phyloP scores from a whole-genome alignment of 2,797 vertebrate species.

The Trachurus trachurus region DNA sequence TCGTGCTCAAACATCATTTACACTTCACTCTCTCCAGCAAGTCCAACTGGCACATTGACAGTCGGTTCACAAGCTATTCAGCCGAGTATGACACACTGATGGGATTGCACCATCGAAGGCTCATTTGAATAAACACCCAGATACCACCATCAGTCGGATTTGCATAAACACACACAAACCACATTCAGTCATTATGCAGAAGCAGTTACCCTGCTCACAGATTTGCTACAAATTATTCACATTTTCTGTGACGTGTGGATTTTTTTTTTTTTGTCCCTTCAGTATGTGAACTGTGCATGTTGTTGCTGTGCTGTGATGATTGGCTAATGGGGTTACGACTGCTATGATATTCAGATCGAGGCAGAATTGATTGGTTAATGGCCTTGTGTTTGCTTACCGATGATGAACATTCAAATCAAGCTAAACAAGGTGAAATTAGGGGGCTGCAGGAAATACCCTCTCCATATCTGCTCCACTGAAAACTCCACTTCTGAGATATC shows the following conservation, averaged over 20 bases:
- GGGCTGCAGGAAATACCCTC: conserved; percentile 67
- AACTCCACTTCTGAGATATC: conserved; percentile 15
- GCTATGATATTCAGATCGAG: conserved; percentile 53
- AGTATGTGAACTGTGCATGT: conserved; percentile 62
- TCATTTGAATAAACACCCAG: conserved; percentile 73
- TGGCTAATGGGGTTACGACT: conserved; percentile 60
- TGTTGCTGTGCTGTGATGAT: conserved; percentile 66
- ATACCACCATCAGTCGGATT: conserved; percentile 53
- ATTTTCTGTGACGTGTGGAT: conserved; percentile 35
- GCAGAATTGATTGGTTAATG: conserved; percentile 46
- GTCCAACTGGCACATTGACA: conserved; percentile 66
- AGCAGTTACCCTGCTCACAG: conserved; percentile 45
- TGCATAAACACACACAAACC: conserved; percentile 61
- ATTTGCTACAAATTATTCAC: conserved; percentile 53
- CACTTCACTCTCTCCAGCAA: conserved; percentile 49
- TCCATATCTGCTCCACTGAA: conserved; percentile 62
- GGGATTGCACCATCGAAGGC: conserved; percentile 49
- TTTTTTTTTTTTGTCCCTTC: neutral
- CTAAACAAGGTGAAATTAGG: conserved; percentile 45
- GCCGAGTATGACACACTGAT: conserved; percentile 53
- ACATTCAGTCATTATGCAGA: conserved; percentile 41
- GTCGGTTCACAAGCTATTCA: conserved; percentile 56
- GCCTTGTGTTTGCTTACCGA: conserved; percentile 28
- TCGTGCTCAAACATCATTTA: conserved; percentile 52
- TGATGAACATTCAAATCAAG: conserved; percentile 49